Conservation (phyloP, 2,888 invertebrate genomes). For the Cosmia pyralina region DNA sequence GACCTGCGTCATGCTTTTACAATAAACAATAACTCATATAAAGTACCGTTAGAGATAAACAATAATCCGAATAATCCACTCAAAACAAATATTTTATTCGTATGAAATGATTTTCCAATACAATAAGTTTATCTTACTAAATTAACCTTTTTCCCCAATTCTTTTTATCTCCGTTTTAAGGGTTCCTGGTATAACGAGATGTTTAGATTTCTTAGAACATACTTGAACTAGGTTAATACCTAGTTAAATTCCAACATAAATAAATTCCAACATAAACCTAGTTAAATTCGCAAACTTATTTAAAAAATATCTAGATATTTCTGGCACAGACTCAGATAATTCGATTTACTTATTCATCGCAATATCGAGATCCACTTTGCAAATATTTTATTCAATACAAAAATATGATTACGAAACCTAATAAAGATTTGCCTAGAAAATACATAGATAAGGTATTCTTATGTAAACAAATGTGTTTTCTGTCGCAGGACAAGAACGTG, state of each 20-base stretch:
- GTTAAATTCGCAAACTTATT: background rate
- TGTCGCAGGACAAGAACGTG: slow-evolving; percentile 41
- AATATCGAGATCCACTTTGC: slow-evolving; percentile 18
- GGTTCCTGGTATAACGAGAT: background rate
- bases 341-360: slow-evolving; percentile 38
- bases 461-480: slow-evolving; percentile 36
- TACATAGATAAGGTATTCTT: slow-evolving; percentile 34
- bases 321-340: slow-evolving; percentile 2
- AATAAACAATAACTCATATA: slow-evolving; percentile 38
- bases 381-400: slow-evolving; percentile 48
- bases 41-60: slow-evolving; percentile 38
- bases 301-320: slow-evolving; percentile 21
- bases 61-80: slow-evolving; percentile 22
- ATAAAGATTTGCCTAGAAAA: slow-evolving; percentile 57
- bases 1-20: slow-evolving; percentile 10
- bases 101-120: background rate
- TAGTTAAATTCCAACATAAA: background rate
- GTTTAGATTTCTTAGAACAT: background rate
- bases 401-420: slow-evolving; percentile 55
- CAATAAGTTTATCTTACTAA: too few species aligned
- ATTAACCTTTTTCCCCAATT: too few species aligned
- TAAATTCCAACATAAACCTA: background rate
- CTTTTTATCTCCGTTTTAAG: too few species aligned
- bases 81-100: slow-evolving; percentile 9
- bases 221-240: background rate